Percentiles rank a stretch among this genome's conserved stretches.
Evolutionary conservation across 2,888 invertebrate species (phyloP).

Genomic region (Plagodis pulveraria): DNA sequence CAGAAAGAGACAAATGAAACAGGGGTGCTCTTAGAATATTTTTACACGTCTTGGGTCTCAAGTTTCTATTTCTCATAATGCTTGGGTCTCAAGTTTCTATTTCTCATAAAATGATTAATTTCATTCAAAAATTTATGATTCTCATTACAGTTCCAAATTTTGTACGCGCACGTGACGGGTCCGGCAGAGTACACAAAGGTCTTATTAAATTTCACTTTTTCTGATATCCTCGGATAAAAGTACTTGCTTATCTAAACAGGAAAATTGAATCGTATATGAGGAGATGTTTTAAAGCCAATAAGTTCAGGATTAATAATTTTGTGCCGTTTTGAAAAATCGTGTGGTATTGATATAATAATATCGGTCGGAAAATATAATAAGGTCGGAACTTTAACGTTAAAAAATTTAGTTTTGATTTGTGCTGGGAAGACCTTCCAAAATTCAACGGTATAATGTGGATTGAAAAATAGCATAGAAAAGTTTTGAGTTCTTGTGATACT

Average conservation of each 20-base stretch:
- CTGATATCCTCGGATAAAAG: slow-evolving; percentile 21
- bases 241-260: slow-evolving; percentile 24
- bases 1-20: slow-evolving; percentile 32
- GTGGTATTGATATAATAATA: slow-evolving; percentile 3
- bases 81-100: too few species aligned
- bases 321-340: slow-evolving; percentile 1
- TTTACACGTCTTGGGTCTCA: slow-evolving; percentile 35
- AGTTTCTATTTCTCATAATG: slow-evolving; percentile 46
- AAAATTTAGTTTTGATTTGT: slow-evolving; percentile 11
- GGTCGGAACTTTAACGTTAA: slow-evolving; percentile 5
- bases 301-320: too few species aligned
- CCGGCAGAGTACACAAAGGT: slow-evolving; percentile 29
- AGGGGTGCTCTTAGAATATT: slow-evolving; percentile 41
- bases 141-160: slow-evolving; percentile 59
- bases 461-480: slow-evolving; percentile 10
- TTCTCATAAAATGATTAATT: slow-evolving; percentile 56
- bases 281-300: slow-evolving; percentile 18
- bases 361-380: too few species aligned
- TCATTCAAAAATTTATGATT: slow-evolving; percentile 56
- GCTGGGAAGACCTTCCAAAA: not conserved
- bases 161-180: slow-evolving; percentile 53
- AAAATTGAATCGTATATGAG: slow-evolving; percentile 18
- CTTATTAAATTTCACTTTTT: slow-evolving; percentile 33
- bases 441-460: slow-evolving; percentile 4
- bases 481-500: not conserved